phyloP scores from a whole-genome alignment of 2,888 invertebrate genomes.

The Sphinx pinastri region DNA sequence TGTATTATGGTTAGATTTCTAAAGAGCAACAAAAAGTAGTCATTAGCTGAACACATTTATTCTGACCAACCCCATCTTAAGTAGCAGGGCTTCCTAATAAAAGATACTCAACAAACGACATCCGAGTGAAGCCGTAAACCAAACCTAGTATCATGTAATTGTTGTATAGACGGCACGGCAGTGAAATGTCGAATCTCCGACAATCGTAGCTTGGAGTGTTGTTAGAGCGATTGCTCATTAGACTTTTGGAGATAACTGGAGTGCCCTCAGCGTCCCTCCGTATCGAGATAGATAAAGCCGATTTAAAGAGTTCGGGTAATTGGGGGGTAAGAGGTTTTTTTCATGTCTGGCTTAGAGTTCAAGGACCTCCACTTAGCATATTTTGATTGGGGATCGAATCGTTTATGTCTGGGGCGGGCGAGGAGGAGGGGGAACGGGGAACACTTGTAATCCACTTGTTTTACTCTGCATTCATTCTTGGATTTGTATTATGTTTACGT shows the following conservation, averaged over 20 bases:
- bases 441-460: background rate
- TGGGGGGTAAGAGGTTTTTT: conserved; percentile 6
- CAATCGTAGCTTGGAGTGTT: background rate
- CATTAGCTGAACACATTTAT: too few relatives aligned
- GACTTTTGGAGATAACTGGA: conserved; percentile 10
- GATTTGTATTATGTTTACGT: background rate
- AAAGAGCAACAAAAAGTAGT: too few relatives aligned
- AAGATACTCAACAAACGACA: background rate
- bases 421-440: background rate
- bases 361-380: conserved; percentile 11
- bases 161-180: background rate
- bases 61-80: too few relatives aligned
- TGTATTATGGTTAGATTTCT: too few relatives aligned
- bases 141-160: background rate
- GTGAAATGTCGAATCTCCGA: background rate
- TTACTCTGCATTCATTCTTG: background rate
- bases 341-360: conserved; percentile 1
- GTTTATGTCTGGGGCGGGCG: background rate
- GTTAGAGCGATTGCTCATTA: conserved; percentile 21
- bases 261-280: conserved; percentile 11
- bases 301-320: conserved; percentile 8
- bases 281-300: conserved; percentile 8
- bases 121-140: background rate
- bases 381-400: background rate
- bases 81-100: too few relatives aligned